phyloP scores from a whole-genome alignment of 1,140 invertebrate species.

The Zelostemma sp. region DNA sequence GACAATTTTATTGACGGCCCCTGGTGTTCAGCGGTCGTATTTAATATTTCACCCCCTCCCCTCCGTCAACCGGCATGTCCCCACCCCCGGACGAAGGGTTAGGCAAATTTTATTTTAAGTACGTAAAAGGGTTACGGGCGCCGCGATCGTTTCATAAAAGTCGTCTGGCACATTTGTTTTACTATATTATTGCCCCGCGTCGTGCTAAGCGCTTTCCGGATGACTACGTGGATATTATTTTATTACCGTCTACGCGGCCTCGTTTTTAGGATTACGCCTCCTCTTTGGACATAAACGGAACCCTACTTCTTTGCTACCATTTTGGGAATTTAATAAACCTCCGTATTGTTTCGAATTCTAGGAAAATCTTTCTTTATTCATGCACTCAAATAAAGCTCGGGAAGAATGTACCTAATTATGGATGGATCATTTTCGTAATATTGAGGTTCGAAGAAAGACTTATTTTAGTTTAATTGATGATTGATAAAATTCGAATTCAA shows the following conservation, averaged over 20 bases:
- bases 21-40: constrained; percentile 60
- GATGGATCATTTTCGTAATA: no score
- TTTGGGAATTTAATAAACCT: no score
- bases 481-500: no score
- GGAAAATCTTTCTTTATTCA: no score
- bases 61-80: constrained; percentile 10
- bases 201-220: constrained; percentile 38
- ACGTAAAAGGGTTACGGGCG: constrained; percentile 40
- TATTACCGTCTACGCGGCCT: constrained; percentile 54
- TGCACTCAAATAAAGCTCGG: no score
- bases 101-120: constrained; percentile 54
- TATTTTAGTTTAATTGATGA: no score
- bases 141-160: constrained; percentile 61
- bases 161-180: constrained; percentile 66
- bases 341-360: no score
- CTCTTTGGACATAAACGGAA: constrained; percentile 35
- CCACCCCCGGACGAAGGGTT: constrained; percentile 36
- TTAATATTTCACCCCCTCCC: constrained; percentile 65
- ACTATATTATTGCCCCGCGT: constrained; percentile 54
- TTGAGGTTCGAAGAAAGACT: no score
- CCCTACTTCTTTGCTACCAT: no score
- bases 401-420: no score
- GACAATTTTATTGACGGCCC: constrained; percentile 61
- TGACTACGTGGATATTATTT: constrained; percentile 55
- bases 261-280: constrained; percentile 41